These are phyloP conservation scores for crab-eating macaque (Macaca fascicularis) DNA, from an alignment of 2,113 vertebrate genomes.

Conservation along the genomic window DNA sequence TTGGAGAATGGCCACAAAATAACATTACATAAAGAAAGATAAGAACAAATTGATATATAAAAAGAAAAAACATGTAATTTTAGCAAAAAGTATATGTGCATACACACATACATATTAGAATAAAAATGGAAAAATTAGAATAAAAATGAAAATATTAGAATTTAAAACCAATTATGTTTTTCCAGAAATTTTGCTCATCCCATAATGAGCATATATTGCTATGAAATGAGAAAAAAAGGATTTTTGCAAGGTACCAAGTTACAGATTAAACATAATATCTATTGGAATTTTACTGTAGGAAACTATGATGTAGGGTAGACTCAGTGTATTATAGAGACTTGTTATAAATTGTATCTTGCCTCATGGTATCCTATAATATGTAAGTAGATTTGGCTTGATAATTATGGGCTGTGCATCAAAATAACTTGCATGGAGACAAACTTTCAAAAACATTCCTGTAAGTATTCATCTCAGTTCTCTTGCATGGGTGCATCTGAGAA, in stretches of 20 bases:
- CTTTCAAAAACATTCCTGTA: neutral
- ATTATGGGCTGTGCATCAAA: neutral
- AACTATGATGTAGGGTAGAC: neutral
- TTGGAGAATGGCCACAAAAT: neutral
- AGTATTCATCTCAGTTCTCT: neutral
- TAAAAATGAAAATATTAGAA: neutral
- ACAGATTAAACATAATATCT: neutral
- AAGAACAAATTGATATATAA: neutral
- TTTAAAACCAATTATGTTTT: neutral
- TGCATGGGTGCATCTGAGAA: neutral
- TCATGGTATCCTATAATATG: neutral
- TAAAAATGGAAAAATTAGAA: conserved; percentile 20
- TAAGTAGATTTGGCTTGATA: neutral
- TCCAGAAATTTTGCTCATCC: neutral
- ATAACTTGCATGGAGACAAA: neutral
- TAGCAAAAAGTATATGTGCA: neutral
- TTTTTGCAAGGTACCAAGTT: neutral
- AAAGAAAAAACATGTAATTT: neutral
- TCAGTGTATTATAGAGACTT: neutral
- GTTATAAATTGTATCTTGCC: neutral
- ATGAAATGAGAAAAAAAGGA: neutral
- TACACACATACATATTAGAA: neutral
- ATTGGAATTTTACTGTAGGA: neutral
- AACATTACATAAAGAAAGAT: neutral
- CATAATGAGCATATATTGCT: neutral